These are phyloP conservation scores for Volucella zonaria DNA, from an alignment of 2,888 invertebrate species.

Conservation along the genomic window DNA sequence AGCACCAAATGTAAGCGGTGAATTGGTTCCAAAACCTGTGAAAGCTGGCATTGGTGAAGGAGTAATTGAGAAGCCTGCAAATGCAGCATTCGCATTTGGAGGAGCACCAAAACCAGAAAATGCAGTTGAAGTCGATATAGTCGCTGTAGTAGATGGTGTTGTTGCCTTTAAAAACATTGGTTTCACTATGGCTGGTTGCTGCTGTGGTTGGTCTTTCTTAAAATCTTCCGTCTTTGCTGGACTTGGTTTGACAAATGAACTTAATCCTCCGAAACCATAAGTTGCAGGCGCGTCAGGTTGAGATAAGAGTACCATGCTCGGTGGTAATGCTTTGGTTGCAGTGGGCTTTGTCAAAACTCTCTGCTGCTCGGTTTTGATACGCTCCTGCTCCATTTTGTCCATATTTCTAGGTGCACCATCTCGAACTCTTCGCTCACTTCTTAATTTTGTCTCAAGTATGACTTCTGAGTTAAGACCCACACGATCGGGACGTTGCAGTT, in stretches of 20 bases:
- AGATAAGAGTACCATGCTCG: constrained; percentile 61
- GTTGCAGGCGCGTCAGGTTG: constrained; percentile 74
- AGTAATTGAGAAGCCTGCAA: constrained; percentile 45
- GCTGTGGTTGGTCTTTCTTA: constrained; percentile 48
- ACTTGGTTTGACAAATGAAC: constrained; percentile 76
- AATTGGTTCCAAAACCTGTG: constrained; percentile 51
- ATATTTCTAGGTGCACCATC: constrained; percentile 75
- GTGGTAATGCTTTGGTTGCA: constrained; percentile 76
- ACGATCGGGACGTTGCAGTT: constrained; percentile 81
- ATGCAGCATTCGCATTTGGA: constrained; percentile 30
- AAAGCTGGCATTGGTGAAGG: constrained; percentile 46
- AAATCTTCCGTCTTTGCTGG: constrained; percentile 59
- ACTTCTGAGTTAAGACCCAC: constrained; percentile 81
- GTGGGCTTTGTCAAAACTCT: constrained; percentile 75
- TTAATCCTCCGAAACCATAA: constrained; percentile 75
- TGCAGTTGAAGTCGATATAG: constrained; percentile 24
- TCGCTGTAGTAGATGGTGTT: neutral
- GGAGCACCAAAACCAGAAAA: constrained; percentile 50
- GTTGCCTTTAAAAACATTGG: constrained; percentile 58
- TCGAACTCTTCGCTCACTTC: constrained; percentile 76
- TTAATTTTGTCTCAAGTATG: constrained; percentile 79
- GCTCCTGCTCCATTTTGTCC: constrained; percentile 75
- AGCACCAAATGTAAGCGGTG: constrained; percentile 41
- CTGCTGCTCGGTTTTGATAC: constrained; percentile 74
- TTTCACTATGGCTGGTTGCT: constrained; percentile 56